A percentile compares a stretch with the other conserved stretches of the same genome.
phyloP scores from a whole-genome alignment of 2,797 vertebrate species.

The Carapus acus region DNA sequence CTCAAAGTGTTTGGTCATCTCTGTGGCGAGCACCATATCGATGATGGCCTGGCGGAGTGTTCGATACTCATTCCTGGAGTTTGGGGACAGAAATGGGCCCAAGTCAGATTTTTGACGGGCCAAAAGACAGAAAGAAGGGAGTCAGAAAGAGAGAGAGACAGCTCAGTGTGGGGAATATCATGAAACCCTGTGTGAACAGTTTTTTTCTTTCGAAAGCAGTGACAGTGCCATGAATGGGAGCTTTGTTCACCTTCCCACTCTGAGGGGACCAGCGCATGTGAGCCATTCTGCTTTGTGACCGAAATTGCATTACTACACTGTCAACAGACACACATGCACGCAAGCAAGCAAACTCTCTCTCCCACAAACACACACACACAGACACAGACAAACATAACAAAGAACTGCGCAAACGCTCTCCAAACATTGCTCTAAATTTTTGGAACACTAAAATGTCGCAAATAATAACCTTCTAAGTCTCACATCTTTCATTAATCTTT shows the following conservation, averaged over 20 bases:
- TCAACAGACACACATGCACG: conserved; percentile 30
- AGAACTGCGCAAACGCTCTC: too few species aligned
- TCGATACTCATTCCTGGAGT: conserved; percentile 87
- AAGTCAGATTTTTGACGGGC: conserved; percentile 12
- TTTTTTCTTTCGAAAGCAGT: conserved; percentile 53
- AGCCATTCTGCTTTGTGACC: conserved; percentile 64
- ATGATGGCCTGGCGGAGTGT: conserved; percentile 90
- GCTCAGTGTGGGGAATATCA: conserved; percentile 54
- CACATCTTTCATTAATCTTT: not conserved
- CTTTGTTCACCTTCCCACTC: conserved; percentile 62
- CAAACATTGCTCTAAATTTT: too few species aligned
- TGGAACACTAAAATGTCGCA: too few species aligned
- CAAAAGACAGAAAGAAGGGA: not conserved
- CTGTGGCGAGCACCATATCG: conserved; percentile 97
- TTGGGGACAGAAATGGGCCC: conserved; percentile 1
- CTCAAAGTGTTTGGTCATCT: conserved; percentile 99
- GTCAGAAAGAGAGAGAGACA: conserved; percentile 28
- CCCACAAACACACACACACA: conserved; percentile 2
- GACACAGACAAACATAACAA: conserved; percentile 4
- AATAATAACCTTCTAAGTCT: too few species aligned
- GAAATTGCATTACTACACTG: conserved; percentile 62
- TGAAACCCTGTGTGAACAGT: conserved; percentile 57
- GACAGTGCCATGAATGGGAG: conserved; percentile 65
- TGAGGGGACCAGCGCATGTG: conserved; percentile 60
- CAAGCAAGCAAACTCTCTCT: too few species aligned